Base-by-base conservation (phyloP, 2,888 invertebrate genomes). In the Chrysopilus asiliformis region DNA sequence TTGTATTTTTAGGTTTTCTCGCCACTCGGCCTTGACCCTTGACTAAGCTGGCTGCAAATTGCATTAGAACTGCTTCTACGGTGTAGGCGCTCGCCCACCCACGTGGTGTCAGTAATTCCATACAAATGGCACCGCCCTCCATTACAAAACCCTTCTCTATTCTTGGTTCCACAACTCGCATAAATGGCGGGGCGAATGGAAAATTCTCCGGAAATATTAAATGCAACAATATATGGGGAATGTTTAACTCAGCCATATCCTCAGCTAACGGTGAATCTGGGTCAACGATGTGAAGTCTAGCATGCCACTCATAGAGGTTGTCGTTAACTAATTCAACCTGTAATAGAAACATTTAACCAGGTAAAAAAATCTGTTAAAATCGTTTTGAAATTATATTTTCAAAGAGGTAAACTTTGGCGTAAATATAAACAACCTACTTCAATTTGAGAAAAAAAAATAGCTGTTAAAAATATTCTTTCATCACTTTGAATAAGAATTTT, bases 71-170 rank as follows among this genome's bases (percentile, higher is more conserved):
- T 10, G 86, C 86, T 57, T 87, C 86, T 13, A 87, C 79, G 1
- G 84, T 85, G 56, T 85, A 85, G 34, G 84, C 84, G 47, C 82
- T 83, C 39, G 86, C 85, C 86, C 86, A 87, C 45, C 86, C 86
- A 34, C 83, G 69, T 1, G 86, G 86, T 13, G 86, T 87, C 39
- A 87, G 65, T 41, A 87, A 65, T 57, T 87, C 86, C 85, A 87
- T 86, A 55, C 85, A 85, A 53, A 87, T 87, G 29, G 86, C 86
- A 25, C 86, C 85, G 39, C 85, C 85, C 64, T 86, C 85, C 86
- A 87, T 86, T 16, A 87, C 86, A 56, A 85, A 87, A 25, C 85
- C 86, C 56, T 79, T 79, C 55, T 81, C 81, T 65, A 82, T 79
- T 57, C 77, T 68, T 7, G 82, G 82, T 51, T 82, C 80, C 60